These are phyloP conservation scores for Cavia porcellus DNA, from an alignment of 2,113 vertebrate genomes.

Conservation along the genomic window DNA sequence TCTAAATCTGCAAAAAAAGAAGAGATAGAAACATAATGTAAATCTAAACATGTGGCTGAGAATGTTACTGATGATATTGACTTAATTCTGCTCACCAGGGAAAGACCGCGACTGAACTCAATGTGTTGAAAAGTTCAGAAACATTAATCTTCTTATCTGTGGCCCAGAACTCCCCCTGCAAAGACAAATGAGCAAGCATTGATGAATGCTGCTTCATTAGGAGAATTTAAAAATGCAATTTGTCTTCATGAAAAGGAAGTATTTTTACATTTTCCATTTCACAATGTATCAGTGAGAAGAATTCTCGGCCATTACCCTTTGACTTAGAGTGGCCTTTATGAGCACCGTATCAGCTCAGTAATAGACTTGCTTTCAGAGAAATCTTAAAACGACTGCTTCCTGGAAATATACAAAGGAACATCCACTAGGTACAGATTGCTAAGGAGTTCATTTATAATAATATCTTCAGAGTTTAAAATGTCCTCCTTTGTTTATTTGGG, in stretches of 20 bases:
- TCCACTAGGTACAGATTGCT: neutral
- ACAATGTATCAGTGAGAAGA: conserved; percentile 79
- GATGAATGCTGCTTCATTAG: conserved; percentile 90
- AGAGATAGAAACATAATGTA: conserved; percentile 76
- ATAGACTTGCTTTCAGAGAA: conserved; percentile 70
- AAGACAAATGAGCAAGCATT: conserved; percentile 88
- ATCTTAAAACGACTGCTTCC: conserved; percentile 56
- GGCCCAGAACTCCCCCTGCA: conserved; percentile 85
- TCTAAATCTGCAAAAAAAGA: conserved; percentile 55
- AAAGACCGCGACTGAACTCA: conserved; percentile 75
- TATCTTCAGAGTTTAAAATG: conserved; percentile 48
- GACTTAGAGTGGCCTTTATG: conserved; percentile 75
- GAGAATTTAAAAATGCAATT: conserved; percentile 90
- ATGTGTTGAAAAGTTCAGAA: conserved; percentile 88
- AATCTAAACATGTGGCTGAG: conserved; percentile 79
- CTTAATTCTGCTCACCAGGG: conserved; percentile 82
- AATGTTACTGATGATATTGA: conserved; percentile 80
- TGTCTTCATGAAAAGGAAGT: conserved; percentile 88
- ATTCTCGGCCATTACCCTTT: conserved; percentile 85
- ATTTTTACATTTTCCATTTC: conserved; percentile 87
- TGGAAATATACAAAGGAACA: conserved; percentile 15
- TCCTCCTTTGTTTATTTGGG: neutral
- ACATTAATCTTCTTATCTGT: conserved; percentile 89
- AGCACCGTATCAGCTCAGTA: conserved; percentile 59
- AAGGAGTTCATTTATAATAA: neutral